Evolutionary conservation across 1,140 invertebrate genomes (phyloP).

Genomic region (Drosophila azteca): DNA sequence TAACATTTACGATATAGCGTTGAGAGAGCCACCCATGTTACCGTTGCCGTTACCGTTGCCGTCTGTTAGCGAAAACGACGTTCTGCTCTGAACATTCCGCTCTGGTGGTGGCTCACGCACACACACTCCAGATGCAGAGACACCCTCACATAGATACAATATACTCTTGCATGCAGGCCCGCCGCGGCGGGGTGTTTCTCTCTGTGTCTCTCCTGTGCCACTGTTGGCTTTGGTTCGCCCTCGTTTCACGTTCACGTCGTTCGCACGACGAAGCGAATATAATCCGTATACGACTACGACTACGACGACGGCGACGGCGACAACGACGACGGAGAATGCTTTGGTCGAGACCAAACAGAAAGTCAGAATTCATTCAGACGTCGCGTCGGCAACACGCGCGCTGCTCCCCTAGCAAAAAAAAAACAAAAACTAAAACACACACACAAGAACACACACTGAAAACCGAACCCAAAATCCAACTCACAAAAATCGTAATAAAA

Average conservation of each 20-base stretch:
- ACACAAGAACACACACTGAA: constrained; percentile 58
- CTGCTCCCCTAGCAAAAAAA: constrained; percentile 66
- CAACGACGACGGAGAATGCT: constrained; percentile 41
- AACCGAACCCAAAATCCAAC: constrained; percentile 20
- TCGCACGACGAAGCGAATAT: constrained; percentile 26
- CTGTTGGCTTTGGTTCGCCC: background rate
- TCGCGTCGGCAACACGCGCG: constrained; percentile 83
- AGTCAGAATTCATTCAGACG: constrained; percentile 72
- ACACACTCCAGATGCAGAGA: constrained; percentile 25
- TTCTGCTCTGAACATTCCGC: constrained; percentile 30
- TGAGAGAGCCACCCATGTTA: constrained; percentile 6
- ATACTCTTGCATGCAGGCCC: constrained; percentile 24
- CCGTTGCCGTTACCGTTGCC: constrained; percentile 5
- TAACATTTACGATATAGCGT: constrained; percentile 51
- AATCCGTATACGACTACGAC: constrained; percentile 14
- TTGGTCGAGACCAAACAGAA: constrained; percentile 17
- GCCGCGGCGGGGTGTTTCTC: constrained; percentile 1
- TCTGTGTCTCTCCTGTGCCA: constrained; percentile 19
- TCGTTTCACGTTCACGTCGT: constrained; percentile 3
- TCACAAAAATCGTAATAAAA: constrained; percentile 21
- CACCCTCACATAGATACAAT: constrained; percentile 25
- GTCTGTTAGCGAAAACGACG: constrained; percentile 2
- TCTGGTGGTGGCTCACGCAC: constrained; percentile 67
- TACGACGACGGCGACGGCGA: constrained; percentile 12
- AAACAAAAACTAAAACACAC: constrained; percentile 3